Base-by-base conservation (phyloP, 2,113 vertebrate species). In the Tapirus terrestris region DNA sequence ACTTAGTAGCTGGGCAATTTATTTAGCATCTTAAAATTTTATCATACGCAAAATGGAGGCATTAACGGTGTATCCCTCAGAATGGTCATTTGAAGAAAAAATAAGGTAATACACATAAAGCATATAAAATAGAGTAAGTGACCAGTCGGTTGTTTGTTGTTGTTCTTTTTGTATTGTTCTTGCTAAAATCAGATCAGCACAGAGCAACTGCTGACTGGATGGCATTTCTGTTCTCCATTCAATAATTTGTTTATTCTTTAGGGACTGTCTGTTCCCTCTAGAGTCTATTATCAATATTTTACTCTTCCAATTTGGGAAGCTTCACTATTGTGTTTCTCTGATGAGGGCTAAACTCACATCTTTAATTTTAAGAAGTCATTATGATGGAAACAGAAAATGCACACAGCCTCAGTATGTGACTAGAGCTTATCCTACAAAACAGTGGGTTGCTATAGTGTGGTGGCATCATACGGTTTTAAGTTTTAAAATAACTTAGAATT, bases 321-420 rank as follows among this genome's bases (percentile, higher is more conserved):
- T 36, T 92, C 51, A 21, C n/a, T 75, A 9, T 7, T 20, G 36
- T 17, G 6, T 75, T 81, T 93, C n/a, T 81, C 83, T 60, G 73
- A 51, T 14, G n/a, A 89, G 25, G 36, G 70, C 31, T 86, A 61
- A 61, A 85, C 48, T 80, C 61, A 48, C 53, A 9, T 73, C 9
- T 92, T 77, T 73, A 60, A 91, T 80, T 96, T 94, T 43, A 67
- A 82, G 75, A 68, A 77, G 68, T 8, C 68, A 16, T 72, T 53
- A 68, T 31, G 11, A 45, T 65, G n/a, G 61, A 70, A 91, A 68
- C 12, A 88, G 80, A 65, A 95, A 36, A 63, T 14, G 31, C 3
- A 13, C 21, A 23, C 21, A 2, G 31, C 60, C 39, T 58, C 20
- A 79, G 43, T 31, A 14, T 33, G 17, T 31, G 31, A 51, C 14